Evolutionary conservation across 2,797 vertebrate genomes (phyloP), one percentile per base, ranked within the genome.

Genomic region (Varecia variegata): DNA sequence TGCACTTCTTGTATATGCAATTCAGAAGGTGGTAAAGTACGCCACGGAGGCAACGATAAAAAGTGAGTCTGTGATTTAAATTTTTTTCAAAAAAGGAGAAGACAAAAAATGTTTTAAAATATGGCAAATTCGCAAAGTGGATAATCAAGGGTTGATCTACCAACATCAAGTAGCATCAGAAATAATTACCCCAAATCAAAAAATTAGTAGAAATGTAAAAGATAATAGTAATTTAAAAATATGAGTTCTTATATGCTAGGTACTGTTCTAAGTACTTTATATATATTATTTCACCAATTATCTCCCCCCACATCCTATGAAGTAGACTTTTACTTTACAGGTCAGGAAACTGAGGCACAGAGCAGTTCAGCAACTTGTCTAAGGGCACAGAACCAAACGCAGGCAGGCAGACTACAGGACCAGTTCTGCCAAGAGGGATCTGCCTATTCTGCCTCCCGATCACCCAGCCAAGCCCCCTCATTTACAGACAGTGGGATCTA

Each of bases 141-240:
- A 74, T 35, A 77, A 93, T n/a, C 27, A 79, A 91, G 8, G 18
- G 15, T 76, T 76, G 40, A 81, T 60, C 45, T 82, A 85, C 43
- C 15, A 71, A 88, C 38, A n/a, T 56, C 65, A 96, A 88, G 47
- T 23, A 43, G 40, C 23, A 84, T 79, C 83, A 95, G 56, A 95
- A 96, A 92, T 50, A 89, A 85, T 35, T 84, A 80, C 58, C 86
- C 40, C 62, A 40, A 80, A 52, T 79, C 62, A 88, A 86, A 83
- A 21, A 67, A 91, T 27, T 23, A 92, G 32, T 23, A 88, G 5
- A 80, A 82, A 96, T 76, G 2, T 90, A 68, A 91, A 32, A 83
- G 45, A 45, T 38, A 45, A 35, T 43, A 38, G 50, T 40, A 62
- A 79, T 17, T 73, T 89, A 18, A 70, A 89, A 27, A 27, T 60